phyloP scores from a whole-genome alignment of 2,888 invertebrate species.

The Caenorhabditis wallacei region DNA sequence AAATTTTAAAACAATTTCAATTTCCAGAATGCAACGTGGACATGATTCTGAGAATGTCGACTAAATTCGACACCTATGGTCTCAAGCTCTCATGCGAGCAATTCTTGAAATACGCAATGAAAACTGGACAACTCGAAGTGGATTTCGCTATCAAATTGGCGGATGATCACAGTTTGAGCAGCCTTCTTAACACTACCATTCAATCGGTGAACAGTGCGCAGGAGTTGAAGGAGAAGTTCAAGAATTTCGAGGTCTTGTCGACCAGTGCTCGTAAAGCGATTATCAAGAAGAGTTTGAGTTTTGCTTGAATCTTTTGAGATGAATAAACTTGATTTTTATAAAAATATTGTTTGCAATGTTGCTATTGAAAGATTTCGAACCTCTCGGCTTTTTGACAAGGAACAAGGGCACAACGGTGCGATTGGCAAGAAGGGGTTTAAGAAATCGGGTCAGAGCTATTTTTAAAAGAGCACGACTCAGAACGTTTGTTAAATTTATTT shows the following conservation, averaged over 20 bases:
- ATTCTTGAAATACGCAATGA: slow-evolving; percentile 20
- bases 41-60: slow-evolving; percentile 10
- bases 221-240: slow-evolving; percentile 24
- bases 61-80: slow-evolving; percentile 6
- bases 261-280: slow-evolving; percentile 12
- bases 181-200: background rate
- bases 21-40: slow-evolving; percentile 33
- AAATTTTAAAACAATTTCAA: background rate
- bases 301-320: slow-evolving; percentile 18
- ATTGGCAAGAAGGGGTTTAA: too few relatives aligned
- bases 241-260: background rate
- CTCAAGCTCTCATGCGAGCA: slow-evolving; percentile 16
- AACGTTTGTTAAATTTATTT: too few relatives aligned
- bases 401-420: too few relatives aligned
- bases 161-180: slow-evolving; percentile 5
- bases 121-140: background rate
- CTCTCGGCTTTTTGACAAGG: too few relatives aligned
- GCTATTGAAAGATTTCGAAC: too few relatives aligned
- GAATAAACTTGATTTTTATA: too few relatives aligned
- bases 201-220: slow-evolving; percentile 9
- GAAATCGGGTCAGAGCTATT: too few relatives aligned
- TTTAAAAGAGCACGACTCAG: too few relatives aligned
- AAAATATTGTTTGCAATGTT: too few relatives aligned
- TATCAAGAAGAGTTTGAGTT: background rate
- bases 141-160: slow-evolving; percentile 11